Conservation (phyloP, 2,797 vertebrate species). For the Heliangelus exortis region DNA sequence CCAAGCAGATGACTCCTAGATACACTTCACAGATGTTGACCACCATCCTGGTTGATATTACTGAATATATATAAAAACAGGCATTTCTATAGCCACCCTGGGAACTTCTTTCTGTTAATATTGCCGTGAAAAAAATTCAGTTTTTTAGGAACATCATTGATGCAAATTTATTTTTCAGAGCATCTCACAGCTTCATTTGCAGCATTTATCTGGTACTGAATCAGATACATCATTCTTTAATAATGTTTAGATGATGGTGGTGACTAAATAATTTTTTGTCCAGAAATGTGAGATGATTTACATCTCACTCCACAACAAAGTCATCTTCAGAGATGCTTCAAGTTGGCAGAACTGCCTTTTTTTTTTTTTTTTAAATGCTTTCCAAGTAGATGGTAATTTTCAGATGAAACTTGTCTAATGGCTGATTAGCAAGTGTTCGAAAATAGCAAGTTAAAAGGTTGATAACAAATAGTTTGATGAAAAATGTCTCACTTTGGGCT, state of each 20-base stretch:
- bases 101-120: not conserved
- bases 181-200: not conserved
- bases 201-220: not conserved
- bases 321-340: not conserved
- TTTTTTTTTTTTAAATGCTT: not conserved
- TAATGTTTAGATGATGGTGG: not conserved
- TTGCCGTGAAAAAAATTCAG: not conserved
- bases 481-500: conserved; percentile 6
- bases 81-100: not conserved
- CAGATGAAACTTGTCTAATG: not conserved
- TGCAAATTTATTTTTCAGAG: not conserved
- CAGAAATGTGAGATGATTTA: not conserved
- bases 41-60: not conserved
- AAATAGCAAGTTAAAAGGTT: not conserved
- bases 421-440: not conserved
- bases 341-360: not conserved
- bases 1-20: not conserved
- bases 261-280: not conserved
- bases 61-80: not conserved
- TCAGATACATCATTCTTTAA: not conserved
- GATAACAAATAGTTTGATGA: not conserved
- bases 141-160: not conserved
- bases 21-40: not conserved
- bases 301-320: not conserved
- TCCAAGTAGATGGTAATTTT: not conserved